A percentile compares a stretch with the other conserved stretches of the same genome.
Conservation (phyloP, 2,113 vertebrate genomes). For the Thymallus thymallus region DNA sequence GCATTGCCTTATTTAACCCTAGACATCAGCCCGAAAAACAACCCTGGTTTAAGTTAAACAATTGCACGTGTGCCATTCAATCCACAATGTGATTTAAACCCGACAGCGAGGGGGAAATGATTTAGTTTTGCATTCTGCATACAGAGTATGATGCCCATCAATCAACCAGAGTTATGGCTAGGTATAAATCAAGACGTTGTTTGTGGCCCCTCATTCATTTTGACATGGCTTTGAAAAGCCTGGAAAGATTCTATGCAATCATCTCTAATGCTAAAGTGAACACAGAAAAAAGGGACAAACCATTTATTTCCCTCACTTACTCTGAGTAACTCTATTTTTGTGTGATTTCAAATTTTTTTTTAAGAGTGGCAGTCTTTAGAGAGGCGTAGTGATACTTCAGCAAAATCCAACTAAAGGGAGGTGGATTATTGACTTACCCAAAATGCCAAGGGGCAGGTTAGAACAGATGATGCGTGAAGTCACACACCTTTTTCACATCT, state of each 20-base stretch:
- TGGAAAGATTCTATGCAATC: not conserved
- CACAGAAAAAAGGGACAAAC: not conserved
- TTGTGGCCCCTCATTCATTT: constrained; percentile 37
- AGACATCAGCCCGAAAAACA: constrained; percentile 44
- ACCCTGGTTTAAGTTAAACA: constrained; percentile 47
- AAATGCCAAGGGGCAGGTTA: no score
- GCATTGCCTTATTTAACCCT: not conserved
- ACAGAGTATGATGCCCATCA: constrained; percentile 1
- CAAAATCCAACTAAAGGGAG: no score
- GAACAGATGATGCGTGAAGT: no score
- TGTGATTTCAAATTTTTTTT: no score
- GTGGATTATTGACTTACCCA: no score
- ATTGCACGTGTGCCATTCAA: constrained; percentile 38
- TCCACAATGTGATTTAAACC: constrained; percentile 18
- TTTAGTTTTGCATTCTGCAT: constrained; percentile 51
- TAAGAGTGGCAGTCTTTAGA: no score
- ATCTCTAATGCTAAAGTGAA: not conserved
- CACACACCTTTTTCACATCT: no score
- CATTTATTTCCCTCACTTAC: no score
- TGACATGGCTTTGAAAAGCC: constrained; percentile 3
- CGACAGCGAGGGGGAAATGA: constrained; percentile 41
- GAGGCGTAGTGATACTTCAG: no score
- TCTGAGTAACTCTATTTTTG: no score
- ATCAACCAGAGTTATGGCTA: constrained; percentile 25
- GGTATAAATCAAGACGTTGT: constrained; percentile 58